Evolutionary conservation across 2,113 vertebrate genomes (phyloP).

Genomic region (Heptranchias perlo): DNA sequence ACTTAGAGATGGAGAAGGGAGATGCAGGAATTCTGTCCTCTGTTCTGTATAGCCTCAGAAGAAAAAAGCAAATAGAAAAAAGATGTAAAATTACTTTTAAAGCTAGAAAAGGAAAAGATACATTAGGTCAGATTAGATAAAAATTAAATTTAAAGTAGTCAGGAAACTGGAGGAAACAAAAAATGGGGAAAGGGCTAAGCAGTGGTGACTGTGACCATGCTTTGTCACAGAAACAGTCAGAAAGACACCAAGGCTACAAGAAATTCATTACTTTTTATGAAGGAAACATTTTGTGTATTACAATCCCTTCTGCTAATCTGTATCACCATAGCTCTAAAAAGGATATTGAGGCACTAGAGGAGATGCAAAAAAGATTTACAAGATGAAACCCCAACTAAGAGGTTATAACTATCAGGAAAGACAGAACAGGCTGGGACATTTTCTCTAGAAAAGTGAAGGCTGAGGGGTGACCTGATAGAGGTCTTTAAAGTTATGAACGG

Average conservation of each 20-base stretch:
- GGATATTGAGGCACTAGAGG: no score
- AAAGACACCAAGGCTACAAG: neutral
- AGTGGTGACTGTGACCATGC: neutral
- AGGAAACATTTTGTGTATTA: neutral
- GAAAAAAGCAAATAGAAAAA: neutral
- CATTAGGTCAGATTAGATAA: neutral
- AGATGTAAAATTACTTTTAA: neutral
- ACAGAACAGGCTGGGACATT: no score
- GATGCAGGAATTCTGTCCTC: neutral
- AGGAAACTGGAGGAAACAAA: neutral
- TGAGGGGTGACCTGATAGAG: no score
- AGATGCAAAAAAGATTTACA: no score
- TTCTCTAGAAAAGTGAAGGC: no score
- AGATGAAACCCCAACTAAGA: no score
- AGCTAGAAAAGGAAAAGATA: neutral
- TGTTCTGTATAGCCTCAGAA: neutral
- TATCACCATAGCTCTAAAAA: neutral
- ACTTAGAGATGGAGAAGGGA: neutral
- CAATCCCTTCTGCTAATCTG: neutral
- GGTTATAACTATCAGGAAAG: no score
- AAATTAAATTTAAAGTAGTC: neutral
- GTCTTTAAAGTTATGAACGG: no score
- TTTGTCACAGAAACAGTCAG: neutral
- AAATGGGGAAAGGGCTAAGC: neutral
- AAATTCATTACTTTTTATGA: neutral